A percentile compares a stretch with the other conserved stretches of the same genome.
phyloP scores from a whole-genome alignment of 2,888 invertebrate species.

The Apodemia hepburni region DNA sequence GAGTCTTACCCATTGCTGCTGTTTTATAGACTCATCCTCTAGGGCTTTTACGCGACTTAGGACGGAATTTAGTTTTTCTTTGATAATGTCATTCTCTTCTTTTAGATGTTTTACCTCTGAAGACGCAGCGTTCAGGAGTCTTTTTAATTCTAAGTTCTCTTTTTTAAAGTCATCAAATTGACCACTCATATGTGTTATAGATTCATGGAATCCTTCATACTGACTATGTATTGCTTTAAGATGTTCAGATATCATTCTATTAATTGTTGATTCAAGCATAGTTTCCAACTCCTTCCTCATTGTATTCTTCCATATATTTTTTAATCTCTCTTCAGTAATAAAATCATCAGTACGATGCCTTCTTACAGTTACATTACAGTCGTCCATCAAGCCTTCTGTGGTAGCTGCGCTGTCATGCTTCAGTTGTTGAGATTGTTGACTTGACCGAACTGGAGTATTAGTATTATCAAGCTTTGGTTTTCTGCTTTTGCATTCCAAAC shows the following conservation, averaged over 20 bases:
- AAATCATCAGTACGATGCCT: not conserved
- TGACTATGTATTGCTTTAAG: not conserved
- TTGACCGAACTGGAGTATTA: not conserved
- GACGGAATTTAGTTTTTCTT: not conserved
- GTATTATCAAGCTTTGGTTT: not conserved
- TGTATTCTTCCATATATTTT: not conserved
- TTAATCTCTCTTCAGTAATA: not conserved
- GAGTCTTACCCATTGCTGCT: conserved; percentile 25
- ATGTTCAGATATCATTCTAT: conserved; percentile 1
- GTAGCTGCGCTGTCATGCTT: too few relatives aligned
- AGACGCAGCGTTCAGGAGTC: not conserved
- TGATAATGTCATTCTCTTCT: not conserved
- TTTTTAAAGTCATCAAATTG: not conserved
- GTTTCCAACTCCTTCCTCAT: not conserved
- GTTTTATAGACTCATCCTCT: not conserved
- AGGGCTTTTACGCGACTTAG: not conserved
- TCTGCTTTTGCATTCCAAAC: not conserved
- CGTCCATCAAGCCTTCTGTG: not conserved
- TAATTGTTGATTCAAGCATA: not conserved
- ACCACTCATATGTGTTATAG: not conserved
- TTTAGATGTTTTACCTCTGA: not conserved
- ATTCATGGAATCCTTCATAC: not conserved
- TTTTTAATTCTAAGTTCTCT: not conserved
- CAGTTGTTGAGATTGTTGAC: not conserved
- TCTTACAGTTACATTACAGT: not conserved